phyloP scores from a whole-genome alignment of 2,797 vertebrate species.

The Bufotes viridis region DNA sequence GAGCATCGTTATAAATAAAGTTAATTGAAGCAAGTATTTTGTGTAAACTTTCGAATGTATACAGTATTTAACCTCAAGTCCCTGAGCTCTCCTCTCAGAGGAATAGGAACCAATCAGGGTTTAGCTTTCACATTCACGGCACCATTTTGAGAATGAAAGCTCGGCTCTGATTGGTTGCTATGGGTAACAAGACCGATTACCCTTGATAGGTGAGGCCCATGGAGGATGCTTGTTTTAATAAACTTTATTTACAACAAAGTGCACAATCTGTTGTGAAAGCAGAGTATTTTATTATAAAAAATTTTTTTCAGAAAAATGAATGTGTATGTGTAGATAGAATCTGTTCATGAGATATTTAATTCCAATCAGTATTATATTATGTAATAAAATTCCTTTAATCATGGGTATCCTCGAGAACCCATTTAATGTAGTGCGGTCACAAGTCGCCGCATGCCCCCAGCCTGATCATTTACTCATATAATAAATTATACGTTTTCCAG shows the following conservation, averaged over 20 bases:
- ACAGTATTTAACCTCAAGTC: not conserved
- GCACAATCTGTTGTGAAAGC: no score
- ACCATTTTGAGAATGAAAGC: not conserved
- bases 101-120: not conserved
- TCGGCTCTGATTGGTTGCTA: constrained; percentile 12
- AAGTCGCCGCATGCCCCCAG: no score
- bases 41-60: not conserved
- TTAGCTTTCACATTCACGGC: not conserved
- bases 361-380: not conserved
- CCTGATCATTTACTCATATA: no score
- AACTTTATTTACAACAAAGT: not conserved
- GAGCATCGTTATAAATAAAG: not conserved
- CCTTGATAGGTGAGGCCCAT: not conserved
- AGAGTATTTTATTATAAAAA: no score
- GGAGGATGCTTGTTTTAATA: not conserved
- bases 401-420: no score
- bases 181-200: not conserved
- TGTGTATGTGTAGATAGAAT: not conserved
- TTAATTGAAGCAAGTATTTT: not conserved
- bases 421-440: no score
- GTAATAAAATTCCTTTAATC: not conserved
- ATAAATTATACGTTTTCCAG: no score
- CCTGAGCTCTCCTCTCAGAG: not conserved
- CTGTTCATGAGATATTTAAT: not conserved
- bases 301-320: no score